Evolutionary conservation across 2,888 invertebrate genomes (phyloP).

Genomic region (Lottia gigantea): DNA sequence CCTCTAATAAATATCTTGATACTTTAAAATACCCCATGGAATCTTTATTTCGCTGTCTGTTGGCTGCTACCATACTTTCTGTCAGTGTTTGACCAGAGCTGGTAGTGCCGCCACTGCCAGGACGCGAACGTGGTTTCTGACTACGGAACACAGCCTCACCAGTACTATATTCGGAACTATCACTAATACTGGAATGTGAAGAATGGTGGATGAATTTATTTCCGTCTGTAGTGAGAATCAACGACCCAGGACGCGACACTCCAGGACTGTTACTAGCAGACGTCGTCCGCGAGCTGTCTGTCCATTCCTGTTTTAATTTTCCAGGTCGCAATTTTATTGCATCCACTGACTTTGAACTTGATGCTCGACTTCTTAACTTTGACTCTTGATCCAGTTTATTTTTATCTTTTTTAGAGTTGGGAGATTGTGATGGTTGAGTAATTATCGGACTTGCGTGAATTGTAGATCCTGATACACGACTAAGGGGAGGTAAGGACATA

Average conservation of each 20-base stretch:
- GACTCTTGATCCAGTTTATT: not conserved
- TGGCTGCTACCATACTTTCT: conserved; percentile 23
- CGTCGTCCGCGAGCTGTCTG: not conserved
- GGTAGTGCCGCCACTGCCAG: conserved; percentile 28
- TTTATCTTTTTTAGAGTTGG: conserved; percentile 9
- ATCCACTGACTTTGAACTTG: not conserved
- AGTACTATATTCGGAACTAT: conserved; percentile 42
- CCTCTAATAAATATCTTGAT: not conserved
- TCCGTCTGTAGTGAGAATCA: conserved; percentile 12
- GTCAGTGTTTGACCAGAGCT: conserved; percentile 37
- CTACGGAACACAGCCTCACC: conserved; percentile 38
- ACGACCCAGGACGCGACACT: conserved; percentile 16
- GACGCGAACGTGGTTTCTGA: conserved; percentile 18
- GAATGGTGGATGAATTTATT: conserved; percentile 16
- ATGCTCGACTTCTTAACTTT: not conserved
- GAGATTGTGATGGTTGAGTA: conserved; percentile 11
- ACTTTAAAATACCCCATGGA: not conserved
- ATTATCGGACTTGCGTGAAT: conserved; percentile 10
- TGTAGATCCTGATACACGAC: conserved; percentile 8
- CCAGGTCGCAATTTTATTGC: not conserved
- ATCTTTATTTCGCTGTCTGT: not conserved
- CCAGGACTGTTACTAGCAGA: not conserved
- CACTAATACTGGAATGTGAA: conserved; percentile 42
- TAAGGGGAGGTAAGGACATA: conserved; percentile 20
- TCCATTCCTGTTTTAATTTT: not conserved